Conservation (phyloP, 1,140 invertebrate genomes). For the Ridgeia piscesae region DNA sequence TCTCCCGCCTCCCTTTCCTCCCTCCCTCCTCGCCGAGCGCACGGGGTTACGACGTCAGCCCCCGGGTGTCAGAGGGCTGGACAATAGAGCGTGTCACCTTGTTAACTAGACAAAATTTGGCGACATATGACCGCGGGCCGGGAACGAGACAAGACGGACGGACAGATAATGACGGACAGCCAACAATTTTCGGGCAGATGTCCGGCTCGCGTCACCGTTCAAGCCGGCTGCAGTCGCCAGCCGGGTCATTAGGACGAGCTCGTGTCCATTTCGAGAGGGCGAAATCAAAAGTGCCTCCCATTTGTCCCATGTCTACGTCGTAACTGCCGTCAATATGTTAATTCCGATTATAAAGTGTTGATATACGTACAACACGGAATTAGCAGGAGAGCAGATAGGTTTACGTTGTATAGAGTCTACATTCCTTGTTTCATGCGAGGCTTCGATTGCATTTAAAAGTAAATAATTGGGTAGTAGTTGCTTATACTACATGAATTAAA, state of each 20-base stretch:
- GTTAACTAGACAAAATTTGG: background rate
- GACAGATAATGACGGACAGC: background rate
- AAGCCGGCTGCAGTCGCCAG: background rate
- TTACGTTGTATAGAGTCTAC: too few relatives aligned
- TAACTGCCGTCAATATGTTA: background rate
- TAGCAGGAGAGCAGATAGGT: too few relatives aligned
- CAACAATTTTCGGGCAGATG: background rate
- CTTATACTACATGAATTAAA: background rate
- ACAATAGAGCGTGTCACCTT: background rate
- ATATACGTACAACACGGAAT: too few relatives aligned
- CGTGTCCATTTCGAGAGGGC: background rate
- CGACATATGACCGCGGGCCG: background rate
- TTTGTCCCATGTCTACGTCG: background rate
- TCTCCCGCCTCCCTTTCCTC: background rate
- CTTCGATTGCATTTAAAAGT: background rate
- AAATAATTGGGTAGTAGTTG: background rate
- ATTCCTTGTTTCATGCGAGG: background rate
- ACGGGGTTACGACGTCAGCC: background rate
- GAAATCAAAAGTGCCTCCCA: background rate
- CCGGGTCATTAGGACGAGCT: background rate
- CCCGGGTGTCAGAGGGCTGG: background rate
- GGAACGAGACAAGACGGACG: background rate
- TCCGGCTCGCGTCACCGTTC: background rate
- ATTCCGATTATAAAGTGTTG: background rate
- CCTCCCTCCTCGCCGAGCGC: background rate